phyloP scores from a whole-genome alignment of 53 echinoderm and acorn worm species.

The Astropecten irregularis region DNA sequence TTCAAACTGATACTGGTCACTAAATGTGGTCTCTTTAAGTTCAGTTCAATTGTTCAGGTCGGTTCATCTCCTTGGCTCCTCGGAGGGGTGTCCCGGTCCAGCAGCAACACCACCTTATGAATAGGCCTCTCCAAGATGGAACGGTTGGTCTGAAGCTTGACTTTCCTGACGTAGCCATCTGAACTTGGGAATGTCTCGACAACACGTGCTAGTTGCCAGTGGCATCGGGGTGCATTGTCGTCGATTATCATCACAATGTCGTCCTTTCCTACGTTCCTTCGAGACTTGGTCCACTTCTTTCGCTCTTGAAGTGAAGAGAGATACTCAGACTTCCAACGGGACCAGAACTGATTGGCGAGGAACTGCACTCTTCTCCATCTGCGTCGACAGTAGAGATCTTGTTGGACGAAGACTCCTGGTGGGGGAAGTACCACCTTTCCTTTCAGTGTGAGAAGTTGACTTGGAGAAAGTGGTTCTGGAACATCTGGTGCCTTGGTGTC shows the following conservation, averaged over 20 bases:
- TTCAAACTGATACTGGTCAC: too few species aligned
- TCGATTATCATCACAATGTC: constrained; percentile 50
- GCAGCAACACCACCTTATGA: constrained; percentile 11
- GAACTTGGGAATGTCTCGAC: neutral
- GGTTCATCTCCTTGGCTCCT: too few species aligned
- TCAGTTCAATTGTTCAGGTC: too few species aligned
- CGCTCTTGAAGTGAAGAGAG: constrained; percentile 15
- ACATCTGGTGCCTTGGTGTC: constrained; percentile 6
- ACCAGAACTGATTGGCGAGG: constrained; percentile 40
- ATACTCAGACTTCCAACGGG: constrained; percentile 49
- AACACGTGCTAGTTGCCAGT: constrained; percentile 25
- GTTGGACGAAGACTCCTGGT: constrained; percentile 37
- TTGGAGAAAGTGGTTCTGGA: constrained; percentile 15
- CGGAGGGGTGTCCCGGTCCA: too few species aligned
- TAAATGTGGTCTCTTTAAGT: too few species aligned
- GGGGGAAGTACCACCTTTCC: constrained; percentile 47
- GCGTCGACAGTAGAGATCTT: constrained; percentile 20
- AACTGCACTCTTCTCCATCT: constrained; percentile 45
- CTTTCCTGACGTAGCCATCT: constrained; percentile 33
- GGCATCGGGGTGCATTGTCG: constrained; percentile 15
- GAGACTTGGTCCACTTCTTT: constrained; percentile 28
- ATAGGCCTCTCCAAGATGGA: constrained; percentile 11
- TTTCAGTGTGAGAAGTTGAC: constrained; percentile 63
- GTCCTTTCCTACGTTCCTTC: neutral
- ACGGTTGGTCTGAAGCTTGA: constrained; percentile 16